Percentiles rank a stretch among this genome's conserved stretches.
phyloP scores from a whole-genome alignment of 2,113 vertebrate genomes.

The Indicator indicator region DNA sequence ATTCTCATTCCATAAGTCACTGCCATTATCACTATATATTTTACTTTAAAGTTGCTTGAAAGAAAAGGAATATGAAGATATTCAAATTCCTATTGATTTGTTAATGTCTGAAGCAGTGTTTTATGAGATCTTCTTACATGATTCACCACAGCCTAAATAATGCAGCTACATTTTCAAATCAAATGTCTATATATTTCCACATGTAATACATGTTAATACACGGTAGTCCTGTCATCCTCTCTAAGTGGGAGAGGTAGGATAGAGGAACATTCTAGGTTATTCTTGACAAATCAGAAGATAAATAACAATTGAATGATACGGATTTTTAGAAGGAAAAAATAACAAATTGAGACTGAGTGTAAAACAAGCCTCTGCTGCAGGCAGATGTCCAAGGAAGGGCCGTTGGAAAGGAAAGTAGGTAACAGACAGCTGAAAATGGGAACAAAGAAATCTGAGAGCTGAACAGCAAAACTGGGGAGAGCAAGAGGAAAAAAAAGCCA shows the following conservation, averaged over 20 bases:
- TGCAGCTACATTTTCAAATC: background rate
- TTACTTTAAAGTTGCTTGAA: constrained; percentile 2
- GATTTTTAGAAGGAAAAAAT: background rate
- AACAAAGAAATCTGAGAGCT: background rate
- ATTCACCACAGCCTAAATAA: background rate
- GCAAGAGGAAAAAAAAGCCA: background rate
- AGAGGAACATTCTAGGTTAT: background rate
- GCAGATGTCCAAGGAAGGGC: background rate
- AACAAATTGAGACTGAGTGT: background rate
- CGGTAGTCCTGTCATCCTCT: background rate
- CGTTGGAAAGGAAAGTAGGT: background rate
- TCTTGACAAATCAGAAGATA: background rate
- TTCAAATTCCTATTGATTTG: background rate
- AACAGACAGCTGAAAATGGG: background rate
- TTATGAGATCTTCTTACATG: background rate
- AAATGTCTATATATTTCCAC: background rate
- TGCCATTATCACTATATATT: background rate
- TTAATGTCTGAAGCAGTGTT: background rate
- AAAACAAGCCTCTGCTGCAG: background rate
- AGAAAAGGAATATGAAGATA: background rate
- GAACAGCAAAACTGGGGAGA: background rate
- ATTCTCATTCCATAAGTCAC: background rate
- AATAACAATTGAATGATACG: background rate
- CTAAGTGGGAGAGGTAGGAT: background rate
- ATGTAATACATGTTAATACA: background rate